Evolutionary conservation across 2,113 vertebrate genomes (phyloP).

Genomic region (Microtus pennsylvanicus): DNA sequence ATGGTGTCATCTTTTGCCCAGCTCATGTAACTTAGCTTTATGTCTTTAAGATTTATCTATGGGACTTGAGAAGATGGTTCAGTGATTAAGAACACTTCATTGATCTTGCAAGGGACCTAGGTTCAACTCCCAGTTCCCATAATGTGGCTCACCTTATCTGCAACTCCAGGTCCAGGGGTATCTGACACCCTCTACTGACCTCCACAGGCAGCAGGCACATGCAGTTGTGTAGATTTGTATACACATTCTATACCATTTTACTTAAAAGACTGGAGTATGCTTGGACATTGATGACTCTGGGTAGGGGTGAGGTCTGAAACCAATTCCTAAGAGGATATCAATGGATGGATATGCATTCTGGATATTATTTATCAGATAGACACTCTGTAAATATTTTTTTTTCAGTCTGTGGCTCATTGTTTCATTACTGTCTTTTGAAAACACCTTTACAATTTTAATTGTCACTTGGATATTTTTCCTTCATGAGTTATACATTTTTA

Average conservation of each 20-base stretch:
- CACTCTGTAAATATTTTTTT: not conserved
- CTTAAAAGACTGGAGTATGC: not conserved
- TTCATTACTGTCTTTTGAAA: conserved; percentile 6
- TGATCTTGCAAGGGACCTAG: not conserved
- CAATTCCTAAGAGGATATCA: not conserved
- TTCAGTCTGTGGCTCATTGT: not conserved
- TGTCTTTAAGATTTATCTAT: not conserved
- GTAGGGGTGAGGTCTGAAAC: not conserved
- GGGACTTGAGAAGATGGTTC: not conserved
- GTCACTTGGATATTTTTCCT: not conserved
- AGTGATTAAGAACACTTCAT: not conserved
- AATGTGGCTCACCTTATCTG: not conserved
- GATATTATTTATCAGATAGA: not conserved
- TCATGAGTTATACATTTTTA: not conserved
- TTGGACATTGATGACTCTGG: not conserved
- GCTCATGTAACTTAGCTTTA: not conserved
- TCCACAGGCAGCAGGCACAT: not conserved
- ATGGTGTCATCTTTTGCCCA: not conserved
- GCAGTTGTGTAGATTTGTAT: too few species aligned
- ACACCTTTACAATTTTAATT: not conserved
- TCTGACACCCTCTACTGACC: not conserved
- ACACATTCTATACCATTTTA: not conserved
- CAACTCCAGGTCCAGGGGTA: not conserved
- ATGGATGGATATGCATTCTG: not conserved
- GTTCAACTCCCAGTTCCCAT: not conserved